Conservation (phyloP, 2,888 invertebrate species). For the Aethes cnicana region DNA sequence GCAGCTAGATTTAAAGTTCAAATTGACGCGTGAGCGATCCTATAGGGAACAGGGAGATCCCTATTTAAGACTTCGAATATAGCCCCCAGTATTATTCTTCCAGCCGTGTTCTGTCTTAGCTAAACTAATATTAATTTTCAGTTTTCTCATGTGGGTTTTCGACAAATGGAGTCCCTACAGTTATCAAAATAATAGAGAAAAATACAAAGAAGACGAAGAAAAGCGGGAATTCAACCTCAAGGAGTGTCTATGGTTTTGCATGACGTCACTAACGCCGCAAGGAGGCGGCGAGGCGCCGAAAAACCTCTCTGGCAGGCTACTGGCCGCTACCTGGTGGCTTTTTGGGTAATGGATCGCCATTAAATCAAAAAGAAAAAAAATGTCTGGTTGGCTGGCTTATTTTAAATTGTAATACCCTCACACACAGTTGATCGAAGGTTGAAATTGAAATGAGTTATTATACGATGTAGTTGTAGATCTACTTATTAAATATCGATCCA, state of each 20-base stretch:
- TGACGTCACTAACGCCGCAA: conserved; percentile 98
- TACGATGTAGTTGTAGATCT: too few relatives aligned
- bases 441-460: too few relatives aligned
- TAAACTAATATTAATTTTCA: conserved; percentile 55
- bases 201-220: conserved; percentile 95
- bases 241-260: conserved; percentile 99
- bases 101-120: too few relatives aligned
- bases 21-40: too few relatives aligned
- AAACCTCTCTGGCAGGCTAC: conserved; percentile 95
- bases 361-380: not conserved
- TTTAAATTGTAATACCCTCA: too few relatives aligned
- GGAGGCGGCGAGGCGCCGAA: conserved; percentile 98
- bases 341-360: conserved; percentile 85
- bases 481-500: too few relatives aligned
- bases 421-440: too few relatives aligned
- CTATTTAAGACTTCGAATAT: too few relatives aligned
- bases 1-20: too few relatives aligned
- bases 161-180: conserved; percentile 99
- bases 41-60: too few relatives aligned
- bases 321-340: conserved; percentile 99
- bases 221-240: conserved; percentile 97
- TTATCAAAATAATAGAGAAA: conserved; percentile 96
- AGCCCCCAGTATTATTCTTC: too few relatives aligned
- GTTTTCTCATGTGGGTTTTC: conserved; percentile 97
- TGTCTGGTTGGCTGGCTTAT: too few relatives aligned